A percentile compares a stretch with the other conserved stretches of the same genome.
These are phyloP conservation scores for Anoplius nigerrimus DNA, from an alignment of 2,888 invertebrate genomes.

Conservation along the genomic window DNA sequence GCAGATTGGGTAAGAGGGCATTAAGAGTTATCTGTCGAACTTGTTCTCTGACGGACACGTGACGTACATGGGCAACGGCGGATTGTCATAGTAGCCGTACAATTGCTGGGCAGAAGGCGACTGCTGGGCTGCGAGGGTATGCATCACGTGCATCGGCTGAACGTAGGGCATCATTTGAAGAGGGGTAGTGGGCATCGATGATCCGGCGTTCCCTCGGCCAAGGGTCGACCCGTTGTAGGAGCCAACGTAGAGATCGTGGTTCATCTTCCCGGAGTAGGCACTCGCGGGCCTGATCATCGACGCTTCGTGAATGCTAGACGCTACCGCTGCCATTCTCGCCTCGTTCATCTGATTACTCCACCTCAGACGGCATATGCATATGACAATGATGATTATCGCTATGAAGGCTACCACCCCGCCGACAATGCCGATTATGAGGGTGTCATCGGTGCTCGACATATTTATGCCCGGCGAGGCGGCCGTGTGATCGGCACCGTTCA, in stretches of 20 bases:
- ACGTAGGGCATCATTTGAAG: conserved; percentile 70
- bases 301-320: conserved; percentile 70
- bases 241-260: conserved; percentile 67
- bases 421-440: conserved; percentile 95
- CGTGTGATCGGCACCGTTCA: conserved; percentile 78
- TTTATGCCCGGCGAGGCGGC: conserved; percentile 76
- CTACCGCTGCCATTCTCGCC: conserved; percentile 63
- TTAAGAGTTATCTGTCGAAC: conserved; percentile 67
- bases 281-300: conserved; percentile 70
- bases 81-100: conserved; percentile 69
- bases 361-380: conserved; percentile 88
- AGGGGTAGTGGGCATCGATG: conserved; percentile 59
- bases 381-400: conserved; percentile 90
- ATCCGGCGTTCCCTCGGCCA: conserved; percentile 60
- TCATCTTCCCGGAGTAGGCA: conserved; percentile 68
- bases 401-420: conserved; percentile 95
- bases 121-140: conserved; percentile 42
- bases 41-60: conserved; percentile 68
- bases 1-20: no score
- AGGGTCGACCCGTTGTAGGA: conserved; percentile 68
- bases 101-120: conserved; percentile 60
- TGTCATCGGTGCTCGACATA: conserved; percentile 89
- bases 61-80: conserved; percentile 67
- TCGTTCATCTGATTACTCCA: conserved; percentile 77
- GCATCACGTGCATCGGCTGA: conserved; percentile 69